phyloP scores from a whole-genome alignment of 2,113 vertebrate genomes.

The Scomber colias region DNA sequence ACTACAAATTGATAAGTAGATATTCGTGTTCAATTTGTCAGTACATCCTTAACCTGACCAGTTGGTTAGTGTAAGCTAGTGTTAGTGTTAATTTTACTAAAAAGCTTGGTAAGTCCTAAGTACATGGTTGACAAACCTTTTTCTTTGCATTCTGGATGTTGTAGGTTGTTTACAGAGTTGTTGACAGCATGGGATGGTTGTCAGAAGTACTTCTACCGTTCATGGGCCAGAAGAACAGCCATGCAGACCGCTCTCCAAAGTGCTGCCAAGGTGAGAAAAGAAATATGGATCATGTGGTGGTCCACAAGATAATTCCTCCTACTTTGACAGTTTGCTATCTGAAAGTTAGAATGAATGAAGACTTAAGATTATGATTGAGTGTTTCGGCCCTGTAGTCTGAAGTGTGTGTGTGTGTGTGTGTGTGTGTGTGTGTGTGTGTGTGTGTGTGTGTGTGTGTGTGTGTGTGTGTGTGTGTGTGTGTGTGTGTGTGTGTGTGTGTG shows the following conservation, averaged over 20 bases:
- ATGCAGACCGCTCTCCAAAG: conserved; percentile 86
- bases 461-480: conserved; percentile 4
- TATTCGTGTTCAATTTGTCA: too few relatives aligned
- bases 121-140: neutral
- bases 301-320: neutral
- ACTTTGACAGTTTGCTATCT: neutral
- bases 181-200: conserved; percentile 92
- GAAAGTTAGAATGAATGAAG: neutral
- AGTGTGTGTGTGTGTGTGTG: neutral
- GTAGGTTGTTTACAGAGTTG: conserved; percentile 90
- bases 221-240: conserved; percentile 88
- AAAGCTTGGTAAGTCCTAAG: too few relatives aligned
- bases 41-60: too few relatives aligned
- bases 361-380: neutral
- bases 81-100: too few relatives aligned
- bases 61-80: too few relatives aligned
- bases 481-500: neutral
- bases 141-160: conserved; percentile 5
- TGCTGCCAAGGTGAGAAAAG: conserved; percentile 89
- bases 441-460: conserved; percentile 7
- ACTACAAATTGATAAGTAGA: too few relatives aligned
- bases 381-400: neutral
- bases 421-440: conserved; percentile 7
- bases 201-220: conserved; percentile 96
- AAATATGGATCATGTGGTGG: too few relatives aligned